These are phyloP conservation scores for Zalophus californianus DNA, from an alignment of 2,797 vertebrate species.

Conservation along the genomic window DNA sequence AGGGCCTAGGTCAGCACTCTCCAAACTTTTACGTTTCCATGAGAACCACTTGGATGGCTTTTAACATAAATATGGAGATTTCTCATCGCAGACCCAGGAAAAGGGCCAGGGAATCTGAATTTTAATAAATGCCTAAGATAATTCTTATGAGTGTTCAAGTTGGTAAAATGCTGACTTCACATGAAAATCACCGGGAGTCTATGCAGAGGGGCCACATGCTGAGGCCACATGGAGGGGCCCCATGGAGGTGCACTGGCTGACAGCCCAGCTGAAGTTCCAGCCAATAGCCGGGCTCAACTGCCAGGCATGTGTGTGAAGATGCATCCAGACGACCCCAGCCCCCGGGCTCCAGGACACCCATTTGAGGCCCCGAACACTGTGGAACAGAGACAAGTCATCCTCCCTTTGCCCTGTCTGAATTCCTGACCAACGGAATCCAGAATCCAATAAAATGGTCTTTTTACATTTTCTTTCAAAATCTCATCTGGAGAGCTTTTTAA, in stretches of 20 bases:
- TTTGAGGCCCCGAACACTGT: background rate
- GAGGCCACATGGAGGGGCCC: no score
- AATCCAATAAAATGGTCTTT: background rate
- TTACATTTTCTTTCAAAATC: background rate
- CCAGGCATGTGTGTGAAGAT: background rate
- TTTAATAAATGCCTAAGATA: constrained; percentile 6
- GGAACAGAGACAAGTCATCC: background rate
- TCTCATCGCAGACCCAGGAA: background rate
- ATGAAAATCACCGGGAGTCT: constrained; percentile 12
- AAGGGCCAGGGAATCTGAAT: background rate
- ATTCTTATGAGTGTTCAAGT: background rate
- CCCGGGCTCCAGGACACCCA: background rate
- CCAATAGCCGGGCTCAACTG: background rate
- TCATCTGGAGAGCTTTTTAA: background rate
- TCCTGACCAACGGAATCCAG: background rate
- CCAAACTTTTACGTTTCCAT: background rate
- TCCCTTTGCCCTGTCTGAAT: background rate
- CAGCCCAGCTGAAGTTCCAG: background rate
- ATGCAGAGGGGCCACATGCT: background rate
- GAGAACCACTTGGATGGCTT: background rate
- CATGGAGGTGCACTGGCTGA: background rate
- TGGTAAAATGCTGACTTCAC: background rate
- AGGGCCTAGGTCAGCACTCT: background rate
- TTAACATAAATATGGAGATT: background rate
- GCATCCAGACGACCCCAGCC: no score